Evolutionary conservation across 2,113 vertebrate genomes (phyloP).

Genomic region (Prietella phreatophila): DNA sequence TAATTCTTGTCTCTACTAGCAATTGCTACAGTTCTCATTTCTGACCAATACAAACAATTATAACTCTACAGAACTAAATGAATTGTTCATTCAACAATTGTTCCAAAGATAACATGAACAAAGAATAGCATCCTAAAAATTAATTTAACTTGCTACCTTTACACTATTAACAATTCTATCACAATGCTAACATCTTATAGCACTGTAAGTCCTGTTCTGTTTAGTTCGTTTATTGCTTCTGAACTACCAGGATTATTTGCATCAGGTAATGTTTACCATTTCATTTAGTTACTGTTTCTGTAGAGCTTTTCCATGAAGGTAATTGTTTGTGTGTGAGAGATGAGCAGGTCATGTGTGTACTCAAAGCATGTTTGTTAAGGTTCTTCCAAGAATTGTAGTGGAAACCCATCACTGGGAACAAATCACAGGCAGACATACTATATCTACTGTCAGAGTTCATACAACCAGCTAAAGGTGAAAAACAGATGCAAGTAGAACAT

Average conservation of each 20-base stretch:
- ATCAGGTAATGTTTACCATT: neutral
- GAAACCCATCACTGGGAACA: neutral
- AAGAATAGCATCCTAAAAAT: too few species aligned
- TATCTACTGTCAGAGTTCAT: neutral
- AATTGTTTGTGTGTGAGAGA: neutral
- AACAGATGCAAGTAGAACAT: neutral
- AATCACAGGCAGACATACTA: neutral
- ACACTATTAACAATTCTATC: too few species aligned
- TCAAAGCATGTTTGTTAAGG: neutral
- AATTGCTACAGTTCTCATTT: too few species aligned
- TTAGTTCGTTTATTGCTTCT: neutral
- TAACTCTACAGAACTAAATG: too few species aligned
- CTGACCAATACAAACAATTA: too few species aligned
- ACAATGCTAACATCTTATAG: too few species aligned
- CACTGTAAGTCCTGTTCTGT: too few species aligned
- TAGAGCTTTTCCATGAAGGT: neutral
- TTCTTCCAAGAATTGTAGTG: neutral
- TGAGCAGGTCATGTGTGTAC: neutral
- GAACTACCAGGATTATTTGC: neutral
- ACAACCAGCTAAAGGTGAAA: neutral
- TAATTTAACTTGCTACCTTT: too few species aligned
- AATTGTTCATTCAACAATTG: too few species aligned
- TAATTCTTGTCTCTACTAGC: too few species aligned
- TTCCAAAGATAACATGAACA: too few species aligned
- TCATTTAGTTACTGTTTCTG: neutral